Conservation (phyloP, 2,797 vertebrate species). For the Lophotriccus pileatus region DNA sequence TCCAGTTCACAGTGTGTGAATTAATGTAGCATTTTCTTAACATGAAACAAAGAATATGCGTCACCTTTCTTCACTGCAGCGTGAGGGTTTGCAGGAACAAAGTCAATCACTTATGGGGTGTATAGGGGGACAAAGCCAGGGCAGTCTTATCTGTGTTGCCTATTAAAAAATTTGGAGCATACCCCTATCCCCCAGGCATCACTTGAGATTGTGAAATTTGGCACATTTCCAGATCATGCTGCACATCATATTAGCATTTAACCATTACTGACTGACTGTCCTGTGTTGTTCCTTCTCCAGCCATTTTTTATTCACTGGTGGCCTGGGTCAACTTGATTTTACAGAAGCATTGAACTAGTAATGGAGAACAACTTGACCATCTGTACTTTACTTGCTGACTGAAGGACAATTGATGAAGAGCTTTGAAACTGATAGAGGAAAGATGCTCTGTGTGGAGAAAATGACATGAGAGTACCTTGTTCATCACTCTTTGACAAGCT, state of each 20-base stretch:
- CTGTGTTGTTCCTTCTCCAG: neutral
- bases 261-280: neutral
- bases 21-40: neutral
- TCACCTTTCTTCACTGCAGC: neutral
- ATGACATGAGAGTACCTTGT: neutral
- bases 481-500: neutral
- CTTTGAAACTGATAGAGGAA: neutral
- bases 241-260: neutral
- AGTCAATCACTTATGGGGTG: neutral
- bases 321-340: neutral
- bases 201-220: neutral
- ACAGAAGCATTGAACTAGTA: neutral
- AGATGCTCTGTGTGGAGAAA: neutral
- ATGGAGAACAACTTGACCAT: neutral
- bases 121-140: neutral
- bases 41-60: neutral
- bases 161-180: neutral
- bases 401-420: neutral
- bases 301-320: neutral
- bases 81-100: neutral
- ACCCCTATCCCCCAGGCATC: neutral
- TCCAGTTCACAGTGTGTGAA: neutral
- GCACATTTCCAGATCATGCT: neutral
- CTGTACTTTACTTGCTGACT: neutral
- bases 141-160: neutral